Conservation (phyloP, 1,140 invertebrate species). For the Zaprionus capensis region DNA sequence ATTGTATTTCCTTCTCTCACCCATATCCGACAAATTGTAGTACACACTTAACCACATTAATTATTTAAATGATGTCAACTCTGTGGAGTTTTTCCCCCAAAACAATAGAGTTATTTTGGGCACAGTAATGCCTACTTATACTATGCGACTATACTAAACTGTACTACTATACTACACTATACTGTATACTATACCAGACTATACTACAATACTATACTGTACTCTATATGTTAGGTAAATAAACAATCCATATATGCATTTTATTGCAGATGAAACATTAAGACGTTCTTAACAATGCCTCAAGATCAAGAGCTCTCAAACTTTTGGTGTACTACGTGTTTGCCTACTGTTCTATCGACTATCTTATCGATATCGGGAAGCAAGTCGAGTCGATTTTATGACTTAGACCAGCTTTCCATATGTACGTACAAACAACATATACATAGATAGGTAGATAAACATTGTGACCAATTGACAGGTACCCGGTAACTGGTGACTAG, state of each 20-base stretch:
- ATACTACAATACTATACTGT: not conserved
- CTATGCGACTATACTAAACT: too few species aligned
- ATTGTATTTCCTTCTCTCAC: too few species aligned
- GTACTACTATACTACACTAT: too few species aligned
- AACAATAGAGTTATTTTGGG: not conserved
- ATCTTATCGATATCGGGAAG: conserved; percentile 40
- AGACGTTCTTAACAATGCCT: not conserved
- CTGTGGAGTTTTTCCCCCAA: not conserved
- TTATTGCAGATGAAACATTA: not conserved
- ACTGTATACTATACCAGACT: not conserved
- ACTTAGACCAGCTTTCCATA: conserved; percentile 20
- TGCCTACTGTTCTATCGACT: conserved; percentile 2
- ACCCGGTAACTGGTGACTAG: conserved; percentile 23
- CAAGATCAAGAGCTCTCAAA: not conserved
- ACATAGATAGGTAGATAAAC: conserved; percentile 27
- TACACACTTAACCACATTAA: not conserved
- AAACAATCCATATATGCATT: too few species aligned
- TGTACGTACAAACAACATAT: conserved; percentile 3
- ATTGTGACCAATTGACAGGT: conserved; percentile 33
- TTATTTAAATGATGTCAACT: not conserved
- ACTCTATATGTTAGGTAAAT: too few species aligned
- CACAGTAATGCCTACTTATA: too few species aligned
- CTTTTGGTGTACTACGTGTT: not conserved
- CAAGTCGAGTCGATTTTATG: conserved; percentile 17
- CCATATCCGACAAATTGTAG: not conserved